Conservation (phyloP, 2,113 vertebrate species). For the Myanophis thanlyinensis region DNA sequence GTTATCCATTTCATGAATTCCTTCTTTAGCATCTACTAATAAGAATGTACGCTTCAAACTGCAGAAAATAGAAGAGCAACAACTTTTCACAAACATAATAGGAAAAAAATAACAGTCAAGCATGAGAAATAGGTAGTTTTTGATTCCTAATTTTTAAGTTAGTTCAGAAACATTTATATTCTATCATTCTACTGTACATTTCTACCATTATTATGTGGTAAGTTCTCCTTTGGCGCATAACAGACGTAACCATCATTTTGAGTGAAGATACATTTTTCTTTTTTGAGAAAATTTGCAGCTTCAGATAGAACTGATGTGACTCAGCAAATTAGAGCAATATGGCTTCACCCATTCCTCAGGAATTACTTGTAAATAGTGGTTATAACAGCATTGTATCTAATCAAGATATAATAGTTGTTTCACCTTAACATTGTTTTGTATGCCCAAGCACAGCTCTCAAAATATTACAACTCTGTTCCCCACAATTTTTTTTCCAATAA, state of each 20-base stretch:
- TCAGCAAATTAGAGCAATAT: not conserved
- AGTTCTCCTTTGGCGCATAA: not conserved
- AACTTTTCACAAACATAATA: conserved; percentile 10
- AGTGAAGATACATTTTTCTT: not conserved
- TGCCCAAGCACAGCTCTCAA: not conserved
- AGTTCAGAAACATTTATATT: not conserved
- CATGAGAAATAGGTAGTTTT: not conserved
- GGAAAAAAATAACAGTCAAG: not conserved
- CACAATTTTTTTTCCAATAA: no score
- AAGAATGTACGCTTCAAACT: conserved; percentile 92
- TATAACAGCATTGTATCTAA: conserved; percentile 14
- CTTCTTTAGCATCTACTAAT: conserved; percentile 84
- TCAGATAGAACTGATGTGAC: not conserved
- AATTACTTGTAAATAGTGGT: not conserved
- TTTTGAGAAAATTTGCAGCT: not conserved
- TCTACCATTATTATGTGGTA: not conserved
- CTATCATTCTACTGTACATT: not conserved
- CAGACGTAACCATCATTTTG: not conserved
- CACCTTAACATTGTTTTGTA: not conserved
- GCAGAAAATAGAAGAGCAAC: conserved; percentile 46
- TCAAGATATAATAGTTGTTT: not conserved
- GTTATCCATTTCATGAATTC: conserved; percentile 81
- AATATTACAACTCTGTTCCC: not conserved
- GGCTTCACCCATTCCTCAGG: not conserved
- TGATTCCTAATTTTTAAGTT: not conserved